Evolutionary conservation across 2,797 vertebrate genomes (phyloP).

Genomic region (Notoglanidium macrostoma): DNA sequence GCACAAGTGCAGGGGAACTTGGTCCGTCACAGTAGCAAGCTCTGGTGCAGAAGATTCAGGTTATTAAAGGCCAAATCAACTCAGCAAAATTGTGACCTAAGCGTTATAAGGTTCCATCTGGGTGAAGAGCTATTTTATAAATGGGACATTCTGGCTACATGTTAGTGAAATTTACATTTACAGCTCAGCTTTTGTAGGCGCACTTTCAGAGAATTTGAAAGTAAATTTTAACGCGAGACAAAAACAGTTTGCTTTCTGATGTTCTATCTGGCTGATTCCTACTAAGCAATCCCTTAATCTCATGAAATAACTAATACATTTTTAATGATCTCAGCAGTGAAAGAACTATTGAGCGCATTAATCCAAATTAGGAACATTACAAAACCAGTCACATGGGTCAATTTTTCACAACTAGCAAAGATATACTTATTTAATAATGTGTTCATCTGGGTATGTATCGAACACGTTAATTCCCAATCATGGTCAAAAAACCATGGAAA

Average conservation of each 20-base stretch:
- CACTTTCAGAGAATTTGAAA: not conserved
- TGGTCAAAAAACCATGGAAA: no score
- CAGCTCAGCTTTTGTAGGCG: not conserved
- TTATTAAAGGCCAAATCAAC: not conserved
- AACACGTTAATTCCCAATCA: no score
- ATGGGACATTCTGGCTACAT: not conserved
- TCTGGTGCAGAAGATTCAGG: not conserved
- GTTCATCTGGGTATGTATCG: no score
- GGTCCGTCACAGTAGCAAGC: not conserved
- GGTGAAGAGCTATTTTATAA: constrained; percentile 3
- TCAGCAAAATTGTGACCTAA: not conserved
- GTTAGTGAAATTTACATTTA: not conserved
- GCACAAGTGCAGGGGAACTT: not conserved
- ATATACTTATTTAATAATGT: no score
- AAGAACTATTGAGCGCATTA: not conserved
- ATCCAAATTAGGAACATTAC: not conserved
- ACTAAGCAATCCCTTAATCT: not conserved
- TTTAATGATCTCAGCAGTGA: not conserved
- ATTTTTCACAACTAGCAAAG: no score
- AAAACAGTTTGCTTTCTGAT: not conserved
- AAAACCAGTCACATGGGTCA: no score
- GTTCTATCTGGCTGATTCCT: not conserved
- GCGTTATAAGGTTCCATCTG: not conserved
- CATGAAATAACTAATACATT: not conserved
- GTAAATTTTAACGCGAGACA: not conserved